Evolutionary conservation across 2,113 vertebrate species (phyloP).

Genomic region (Python bivittatus): DNA sequence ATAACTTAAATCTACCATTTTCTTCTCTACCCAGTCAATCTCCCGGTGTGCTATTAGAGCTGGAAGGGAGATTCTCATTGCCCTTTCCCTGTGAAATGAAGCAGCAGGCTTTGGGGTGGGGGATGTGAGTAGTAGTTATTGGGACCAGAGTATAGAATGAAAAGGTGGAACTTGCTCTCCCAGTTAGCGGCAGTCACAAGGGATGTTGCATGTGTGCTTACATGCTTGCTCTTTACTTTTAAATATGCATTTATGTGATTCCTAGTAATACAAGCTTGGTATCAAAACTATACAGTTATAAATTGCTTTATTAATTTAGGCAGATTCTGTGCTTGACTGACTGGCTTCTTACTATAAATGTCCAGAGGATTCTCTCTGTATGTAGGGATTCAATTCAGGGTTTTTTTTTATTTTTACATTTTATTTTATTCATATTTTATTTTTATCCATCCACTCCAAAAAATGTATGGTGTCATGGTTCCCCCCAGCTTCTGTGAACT

Average conservation of each 20-base stretch:
- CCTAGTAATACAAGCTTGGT: background rate
- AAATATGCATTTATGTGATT: background rate
- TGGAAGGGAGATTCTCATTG: background rate
- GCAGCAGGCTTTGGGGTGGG: background rate
- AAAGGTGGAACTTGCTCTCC: background rate
- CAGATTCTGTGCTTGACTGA: background rate
- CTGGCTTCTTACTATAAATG: background rate
- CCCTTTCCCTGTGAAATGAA: background rate
- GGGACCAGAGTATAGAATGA: background rate
- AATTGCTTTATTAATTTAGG: background rate
- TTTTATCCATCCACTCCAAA: background rate
- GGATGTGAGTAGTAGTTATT: background rate
- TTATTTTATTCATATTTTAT: background rate
- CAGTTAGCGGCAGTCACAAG: background rate
- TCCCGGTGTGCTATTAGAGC: background rate
- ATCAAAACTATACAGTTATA: background rate
- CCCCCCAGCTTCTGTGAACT: background rate
- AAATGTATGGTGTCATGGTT: background rate
- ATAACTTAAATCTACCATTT: background rate
- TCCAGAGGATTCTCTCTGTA: background rate
- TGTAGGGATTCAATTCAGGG: background rate
- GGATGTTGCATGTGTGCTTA: background rate
- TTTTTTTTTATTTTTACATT: background rate
- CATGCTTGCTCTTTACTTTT: background rate
- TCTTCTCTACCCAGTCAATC: background rate